A percentile compares a stretch with the other conserved stretches of the same genome.
phyloP scores from a whole-genome alignment of 2,888 invertebrate genomes.

The Leptinotarsa rubiginosa region DNA sequence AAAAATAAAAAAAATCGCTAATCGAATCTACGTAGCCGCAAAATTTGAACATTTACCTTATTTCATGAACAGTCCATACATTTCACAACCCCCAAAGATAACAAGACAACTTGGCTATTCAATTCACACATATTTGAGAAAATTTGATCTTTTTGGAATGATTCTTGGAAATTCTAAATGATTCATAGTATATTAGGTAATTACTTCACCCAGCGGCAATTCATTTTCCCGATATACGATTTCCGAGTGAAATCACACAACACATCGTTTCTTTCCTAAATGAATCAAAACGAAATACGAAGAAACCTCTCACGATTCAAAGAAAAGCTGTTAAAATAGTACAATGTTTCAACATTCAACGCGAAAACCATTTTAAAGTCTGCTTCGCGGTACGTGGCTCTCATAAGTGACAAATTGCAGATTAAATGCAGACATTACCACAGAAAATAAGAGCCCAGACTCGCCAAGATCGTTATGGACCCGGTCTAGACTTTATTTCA shows the following conservation, averaged over 20 bases:
- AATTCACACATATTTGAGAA: too few relatives aligned
- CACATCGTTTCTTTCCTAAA: not conserved
- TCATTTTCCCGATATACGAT: too few relatives aligned
- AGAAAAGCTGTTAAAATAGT: not conserved
- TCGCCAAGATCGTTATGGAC: conserved; percentile 3
- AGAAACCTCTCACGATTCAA: not conserved
- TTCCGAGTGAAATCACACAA: not conserved
- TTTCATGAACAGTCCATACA: too few relatives aligned
- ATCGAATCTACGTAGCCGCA: too few relatives aligned
- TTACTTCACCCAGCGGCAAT: too few relatives aligned
- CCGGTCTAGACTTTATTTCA: conserved; percentile 7
- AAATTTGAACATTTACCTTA: too few relatives aligned
- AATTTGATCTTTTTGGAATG: too few relatives aligned
- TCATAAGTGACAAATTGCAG: conserved; percentile 16
- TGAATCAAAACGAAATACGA: not conserved
- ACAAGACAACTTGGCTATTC: too few relatives aligned
- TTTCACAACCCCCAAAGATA: too few relatives aligned
- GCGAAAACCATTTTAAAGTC: not conserved
- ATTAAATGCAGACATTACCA: conserved; percentile 9
- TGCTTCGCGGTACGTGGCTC: not conserved
- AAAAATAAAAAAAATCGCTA: too few relatives aligned
- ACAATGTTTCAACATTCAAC: not conserved
- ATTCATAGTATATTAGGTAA: too few relatives aligned
- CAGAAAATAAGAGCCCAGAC: not conserved
- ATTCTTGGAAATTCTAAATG: too few relatives aligned